Evolutionary conservation across 1,140 invertebrate genomes (phyloP), one percentile per base, ranked within the genome.

Genomic region (Dolichoris vasculosae): DNA sequence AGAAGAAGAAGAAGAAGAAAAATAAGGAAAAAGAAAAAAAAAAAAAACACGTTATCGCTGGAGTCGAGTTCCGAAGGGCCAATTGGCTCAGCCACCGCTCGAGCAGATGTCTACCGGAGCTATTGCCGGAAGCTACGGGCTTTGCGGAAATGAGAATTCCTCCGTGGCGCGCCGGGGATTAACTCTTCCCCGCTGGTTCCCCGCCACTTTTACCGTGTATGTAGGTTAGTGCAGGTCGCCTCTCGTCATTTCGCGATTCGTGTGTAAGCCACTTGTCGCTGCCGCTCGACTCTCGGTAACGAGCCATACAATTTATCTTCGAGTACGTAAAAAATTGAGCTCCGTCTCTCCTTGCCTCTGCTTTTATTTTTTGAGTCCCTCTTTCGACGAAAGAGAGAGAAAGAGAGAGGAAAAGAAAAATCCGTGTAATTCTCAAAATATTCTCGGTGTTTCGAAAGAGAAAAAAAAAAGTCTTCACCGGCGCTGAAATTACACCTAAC

Each of bases 131-230:
- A 92, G 90, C 89, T 88, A 88, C 90, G 89, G 91, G 87, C 87
- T 84, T 90, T 87, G 88, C 93, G 92, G 93, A 93, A 93, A 93
- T 93, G 91, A 93, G 91, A 91, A 89, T 88, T 88, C 88, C 89
- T 88, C 88, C 87, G 88, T 13, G 32, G 35, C 67, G 48, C 2
- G 43, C 87, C 88, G 87, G 82, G 81, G 87, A 88, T 87, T 89
- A 91, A 91, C 89, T 91, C 83, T n/a, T n/a, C n/a, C n/a, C n/a
- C n/a, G n/a, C n/a, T n/a, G 79, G 85, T 90, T 13, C n/a, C 35
- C 69, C 75, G 55, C n/a, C 51, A 13, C 71, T 32, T 86, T 75
- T 87, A 87, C 86, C 71, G n/a, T 82, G 75, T 86, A 82, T 87
- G 84, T 88, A 88, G 87, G 89, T 89, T 81, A 85, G 38, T 26